These are phyloP conservation scores for Paradoxurus hermaphroditus DNA, from an alignment of 2,113 vertebrate species.

Conservation along the genomic window DNA sequence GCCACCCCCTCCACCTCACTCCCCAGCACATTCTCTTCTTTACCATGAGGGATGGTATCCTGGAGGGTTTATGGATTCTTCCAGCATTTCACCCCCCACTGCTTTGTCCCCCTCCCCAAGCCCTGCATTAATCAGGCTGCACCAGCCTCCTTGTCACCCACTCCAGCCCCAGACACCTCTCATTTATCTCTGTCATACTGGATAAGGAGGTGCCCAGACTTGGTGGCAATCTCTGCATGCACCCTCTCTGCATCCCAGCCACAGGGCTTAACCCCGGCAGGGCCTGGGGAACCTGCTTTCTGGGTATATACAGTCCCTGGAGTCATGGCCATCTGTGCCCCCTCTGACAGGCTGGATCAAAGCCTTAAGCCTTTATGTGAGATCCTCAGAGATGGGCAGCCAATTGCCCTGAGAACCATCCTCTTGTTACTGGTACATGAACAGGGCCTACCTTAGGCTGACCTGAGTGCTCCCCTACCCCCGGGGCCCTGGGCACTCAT, in stretches of 20 bases:
- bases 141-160: neutral
- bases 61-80: neutral
- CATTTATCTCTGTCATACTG: constrained; percentile 8
- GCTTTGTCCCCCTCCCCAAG: neutral
- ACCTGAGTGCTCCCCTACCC: neutral
- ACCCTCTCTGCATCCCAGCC: neutral
- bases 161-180: neutral
- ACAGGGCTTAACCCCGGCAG: neutral
- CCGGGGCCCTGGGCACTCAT: neutral
- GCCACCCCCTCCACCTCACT: too few species aligned
- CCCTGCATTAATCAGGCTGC: neutral
- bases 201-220: neutral
- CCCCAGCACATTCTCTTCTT: neutral
- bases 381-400: neutral
- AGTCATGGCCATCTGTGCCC: neutral
- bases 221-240: neutral
- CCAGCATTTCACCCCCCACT: neutral
- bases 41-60: neutral
- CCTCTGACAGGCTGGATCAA: neutral
- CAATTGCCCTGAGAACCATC: neutral
- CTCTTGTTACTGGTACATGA: neutral
- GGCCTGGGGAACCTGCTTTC: neutral
- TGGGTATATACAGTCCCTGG: neutral
- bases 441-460: neutral
- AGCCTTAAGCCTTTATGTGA: neutral